These are phyloP conservation scores for Andrena camellia DNA, from an alignment of 2,888 invertebrate species.

Conservation along the genomic window DNA sequence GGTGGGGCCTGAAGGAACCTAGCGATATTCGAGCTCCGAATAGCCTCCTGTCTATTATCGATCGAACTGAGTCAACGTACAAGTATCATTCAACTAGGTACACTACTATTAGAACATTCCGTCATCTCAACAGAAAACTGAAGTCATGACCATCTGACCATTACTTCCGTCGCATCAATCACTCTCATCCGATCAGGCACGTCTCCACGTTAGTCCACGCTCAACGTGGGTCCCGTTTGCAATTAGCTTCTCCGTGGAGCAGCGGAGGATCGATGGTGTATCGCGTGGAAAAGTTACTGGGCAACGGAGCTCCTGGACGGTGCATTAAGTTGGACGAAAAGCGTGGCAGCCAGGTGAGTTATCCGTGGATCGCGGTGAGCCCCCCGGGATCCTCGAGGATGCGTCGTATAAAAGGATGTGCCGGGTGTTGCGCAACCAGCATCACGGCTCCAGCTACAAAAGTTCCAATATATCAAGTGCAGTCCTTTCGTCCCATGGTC, in stretches of 20 bases:
- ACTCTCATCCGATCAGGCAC: too few relatives aligned
- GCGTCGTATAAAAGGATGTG: constrained; percentile 76
- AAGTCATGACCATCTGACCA: too few relatives aligned
- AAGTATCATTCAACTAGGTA: too few relatives aligned
- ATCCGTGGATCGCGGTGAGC: constrained; percentile 67
- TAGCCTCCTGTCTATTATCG: too few relatives aligned
- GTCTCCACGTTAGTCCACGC: too few relatives aligned
- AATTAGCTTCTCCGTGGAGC: background rate
- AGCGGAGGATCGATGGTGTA: background rate
- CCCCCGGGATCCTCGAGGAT: constrained; percentile 54
- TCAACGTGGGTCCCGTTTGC: too few relatives aligned
- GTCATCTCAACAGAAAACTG: too few relatives aligned
- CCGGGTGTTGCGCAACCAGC: constrained; percentile 81
- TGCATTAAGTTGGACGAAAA: constrained; percentile 62
- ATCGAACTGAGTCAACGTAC: too few relatives aligned
- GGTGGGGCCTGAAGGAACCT: background rate
- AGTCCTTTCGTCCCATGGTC: constrained; percentile 69
- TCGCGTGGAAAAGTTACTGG: constrained; percentile 11
- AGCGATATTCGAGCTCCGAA: too few relatives aligned
- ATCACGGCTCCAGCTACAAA: constrained; percentile 78
- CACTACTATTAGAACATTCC: too few relatives aligned
- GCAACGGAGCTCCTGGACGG: constrained; percentile 20
- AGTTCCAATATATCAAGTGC: constrained; percentile 83
- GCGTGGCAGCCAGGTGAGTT: constrained; percentile 68
- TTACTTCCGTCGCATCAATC: too few relatives aligned